Base-by-base conservation (phyloP, 2,113 vertebrate genomes). In the Trichechus manatus region DNA sequence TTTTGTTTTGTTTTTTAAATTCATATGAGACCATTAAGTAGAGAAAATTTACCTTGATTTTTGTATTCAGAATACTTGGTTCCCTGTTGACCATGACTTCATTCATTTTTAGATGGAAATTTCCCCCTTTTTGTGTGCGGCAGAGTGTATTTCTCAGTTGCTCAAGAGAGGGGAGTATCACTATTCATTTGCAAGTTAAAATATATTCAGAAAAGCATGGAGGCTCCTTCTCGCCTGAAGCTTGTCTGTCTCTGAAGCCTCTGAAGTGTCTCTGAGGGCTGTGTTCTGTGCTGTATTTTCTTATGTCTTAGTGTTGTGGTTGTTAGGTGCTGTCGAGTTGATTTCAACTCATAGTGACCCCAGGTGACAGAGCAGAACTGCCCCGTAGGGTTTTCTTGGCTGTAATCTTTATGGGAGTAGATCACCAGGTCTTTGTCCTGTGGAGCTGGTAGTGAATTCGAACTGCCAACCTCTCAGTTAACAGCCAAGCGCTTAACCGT, bases 171-270 rank as follows among this genome's bases (percentile, higher is more conserved):
- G 75, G 56, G n/a, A 20, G 25, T 29, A 66, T 31, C 31, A 77
- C 87, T 79, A 83, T 70, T 96, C 92, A 94, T 95, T 89, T 97
- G 82, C 87, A 87, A 93, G 70, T 80, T 96, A 77, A 96, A 95
- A 63, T 94, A 14, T 77, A 72, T 93, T 96, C 50, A 81, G 61
- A 39, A 91, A 83, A 88, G 64, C 50, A 63, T 44, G 94, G n/a
- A 77, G 61, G 29, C 59, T 75, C 80, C n/a, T 94, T 96, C 72
- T 95, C 64, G 74, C 29, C 75, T 72, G 70, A 66, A 93, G 87
- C 84, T 84, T 90, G 63, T 70, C 92, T 94, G 78, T 87, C 39
- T 50, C 22, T 22, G 19, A 80, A 36, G 72, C 53, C 72, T n/a
- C 25, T 9, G 89, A 39, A 22, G 33, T 39, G 7, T 75, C 85